These are phyloP conservation scores for Amphiprion ocellaris DNA, from an alignment of 2,113 vertebrate genomes.

Conservation along the genomic window DNA sequence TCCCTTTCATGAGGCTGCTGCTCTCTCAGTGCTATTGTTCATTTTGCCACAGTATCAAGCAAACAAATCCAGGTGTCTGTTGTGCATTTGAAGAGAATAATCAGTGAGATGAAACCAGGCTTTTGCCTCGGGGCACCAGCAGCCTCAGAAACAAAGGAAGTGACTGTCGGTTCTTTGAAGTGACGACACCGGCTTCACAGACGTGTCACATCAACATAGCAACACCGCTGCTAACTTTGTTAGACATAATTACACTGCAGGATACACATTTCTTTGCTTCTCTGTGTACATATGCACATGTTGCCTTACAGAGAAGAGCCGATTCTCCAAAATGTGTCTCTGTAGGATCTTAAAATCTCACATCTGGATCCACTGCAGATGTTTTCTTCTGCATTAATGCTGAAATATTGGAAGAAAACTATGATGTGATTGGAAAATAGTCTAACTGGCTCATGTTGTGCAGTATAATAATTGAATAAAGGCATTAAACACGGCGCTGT, in stretches of 20 bases:
- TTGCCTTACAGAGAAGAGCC: not conserved
- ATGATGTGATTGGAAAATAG: no score
- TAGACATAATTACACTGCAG: not conserved
- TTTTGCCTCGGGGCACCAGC: not conserved
- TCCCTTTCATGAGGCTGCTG: not conserved
- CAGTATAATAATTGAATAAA: no score
- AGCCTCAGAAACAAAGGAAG: slow-evolving; percentile 22
- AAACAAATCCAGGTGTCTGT: slow-evolving; percentile 15
- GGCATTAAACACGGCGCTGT: no score
- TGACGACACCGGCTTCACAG: not conserved
- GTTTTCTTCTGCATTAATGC: no score
- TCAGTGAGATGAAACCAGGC: slow-evolving; percentile 13
- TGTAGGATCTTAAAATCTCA: no score
- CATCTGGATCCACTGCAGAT: no score
- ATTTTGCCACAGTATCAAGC: no score
- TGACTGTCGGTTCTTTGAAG: slow-evolving; percentile 13
- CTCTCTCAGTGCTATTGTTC: not conserved
- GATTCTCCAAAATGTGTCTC: no score
- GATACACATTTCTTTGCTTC: not conserved
- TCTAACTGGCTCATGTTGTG: no score
- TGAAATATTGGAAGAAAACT: no score
- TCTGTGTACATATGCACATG: not conserved
- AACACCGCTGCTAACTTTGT: not conserved
- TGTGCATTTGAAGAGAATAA: slow-evolving; percentile 19
- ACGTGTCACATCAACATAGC: slow-evolving; percentile 4